phyloP scores from a whole-genome alignment of 37 sponge, comb jelly and placozoan species.

The Theonella swinhoei region DNA sequence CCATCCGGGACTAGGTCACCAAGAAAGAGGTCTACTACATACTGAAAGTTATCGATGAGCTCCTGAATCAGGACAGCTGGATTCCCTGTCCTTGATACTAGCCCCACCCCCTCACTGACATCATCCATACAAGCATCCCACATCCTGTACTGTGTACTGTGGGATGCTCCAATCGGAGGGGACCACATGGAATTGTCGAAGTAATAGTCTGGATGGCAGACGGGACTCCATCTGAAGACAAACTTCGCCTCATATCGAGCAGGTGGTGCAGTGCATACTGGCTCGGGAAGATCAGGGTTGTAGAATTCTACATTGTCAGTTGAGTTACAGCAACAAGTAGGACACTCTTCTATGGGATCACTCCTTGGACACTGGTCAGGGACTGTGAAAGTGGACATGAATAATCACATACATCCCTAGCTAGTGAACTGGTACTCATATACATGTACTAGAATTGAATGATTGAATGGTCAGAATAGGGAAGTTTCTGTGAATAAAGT shows the following conservation, averaged over 20 bases:
- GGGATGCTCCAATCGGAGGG: constrained; percentile 56
- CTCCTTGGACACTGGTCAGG: not conserved
- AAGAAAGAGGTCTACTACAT: constrained; percentile 11
- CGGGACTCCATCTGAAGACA: constrained; percentile 26
- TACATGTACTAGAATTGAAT: too few relatives aligned
- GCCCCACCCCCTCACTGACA: constrained; percentile 36
- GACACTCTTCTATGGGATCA: not conserved
- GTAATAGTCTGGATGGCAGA: constrained; percentile 41
- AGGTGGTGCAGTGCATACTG: constrained; percentile 3
- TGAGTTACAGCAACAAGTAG: constrained; percentile 7
- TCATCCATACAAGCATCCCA: constrained; percentile 49
- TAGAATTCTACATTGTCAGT: constrained; percentile 30
- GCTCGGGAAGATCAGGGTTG: not conserved
- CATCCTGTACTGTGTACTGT: constrained; percentile 43
- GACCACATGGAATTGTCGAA: constrained; percentile 36
- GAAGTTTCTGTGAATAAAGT: too few relatives aligned
- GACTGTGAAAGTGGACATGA: not conserved
- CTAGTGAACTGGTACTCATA: too few relatives aligned
- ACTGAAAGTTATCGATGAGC: constrained; percentile 5
- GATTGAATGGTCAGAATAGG: too few relatives aligned
- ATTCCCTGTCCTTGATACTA: constrained; percentile 28
- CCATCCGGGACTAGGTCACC: constrained; percentile 16
- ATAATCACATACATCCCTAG: too few relatives aligned
- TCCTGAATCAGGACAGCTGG: constrained; percentile 1
- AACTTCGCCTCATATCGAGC: constrained; percentile 16